Evolutionary conservation across 2,113 vertebrate genomes (phyloP).

Genomic region (Sinosuthora webbiana): DNA sequence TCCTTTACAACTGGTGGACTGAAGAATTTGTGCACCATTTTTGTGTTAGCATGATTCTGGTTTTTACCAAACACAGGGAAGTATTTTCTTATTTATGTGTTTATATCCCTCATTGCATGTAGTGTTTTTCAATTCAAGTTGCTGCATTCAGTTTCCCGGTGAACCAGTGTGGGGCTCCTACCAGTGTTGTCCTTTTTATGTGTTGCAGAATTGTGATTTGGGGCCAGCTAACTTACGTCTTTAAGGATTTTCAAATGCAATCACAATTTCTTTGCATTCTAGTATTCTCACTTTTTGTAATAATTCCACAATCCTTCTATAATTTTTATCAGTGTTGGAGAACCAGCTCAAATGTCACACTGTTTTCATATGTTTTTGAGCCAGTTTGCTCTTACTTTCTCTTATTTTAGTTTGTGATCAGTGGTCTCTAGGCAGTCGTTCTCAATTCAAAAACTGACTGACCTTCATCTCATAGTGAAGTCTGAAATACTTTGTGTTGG

Average conservation of each 20-base stretch:
- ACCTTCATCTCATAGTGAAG: not conserved
- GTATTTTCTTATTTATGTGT: not conserved
- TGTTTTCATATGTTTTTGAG: not conserved
- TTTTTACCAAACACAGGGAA: not conserved
- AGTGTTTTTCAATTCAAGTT: not conserved
- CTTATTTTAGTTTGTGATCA: not conserved
- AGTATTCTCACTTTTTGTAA: not conserved
- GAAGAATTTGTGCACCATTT: not conserved
- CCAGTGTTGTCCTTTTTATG: not conserved
- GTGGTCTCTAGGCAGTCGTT: not conserved
- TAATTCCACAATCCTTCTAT: not conserved
- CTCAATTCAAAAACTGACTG: not conserved
- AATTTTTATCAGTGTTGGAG: not conserved
- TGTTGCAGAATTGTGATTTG: not conserved
- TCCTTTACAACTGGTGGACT: not conserved
- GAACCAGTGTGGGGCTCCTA: not conserved
- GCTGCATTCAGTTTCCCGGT: not conserved
- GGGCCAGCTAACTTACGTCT: not conserved
- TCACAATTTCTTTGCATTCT: not conserved
- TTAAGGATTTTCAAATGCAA: not conserved
- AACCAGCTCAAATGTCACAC: not conserved
- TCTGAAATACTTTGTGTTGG: not conserved
- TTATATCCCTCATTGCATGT: accelerated
- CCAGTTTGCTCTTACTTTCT: not conserved
- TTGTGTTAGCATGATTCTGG: not conserved